Conservation (phyloP, 2,888 invertebrate genomes). For the Clepsis dumicolana region DNA sequence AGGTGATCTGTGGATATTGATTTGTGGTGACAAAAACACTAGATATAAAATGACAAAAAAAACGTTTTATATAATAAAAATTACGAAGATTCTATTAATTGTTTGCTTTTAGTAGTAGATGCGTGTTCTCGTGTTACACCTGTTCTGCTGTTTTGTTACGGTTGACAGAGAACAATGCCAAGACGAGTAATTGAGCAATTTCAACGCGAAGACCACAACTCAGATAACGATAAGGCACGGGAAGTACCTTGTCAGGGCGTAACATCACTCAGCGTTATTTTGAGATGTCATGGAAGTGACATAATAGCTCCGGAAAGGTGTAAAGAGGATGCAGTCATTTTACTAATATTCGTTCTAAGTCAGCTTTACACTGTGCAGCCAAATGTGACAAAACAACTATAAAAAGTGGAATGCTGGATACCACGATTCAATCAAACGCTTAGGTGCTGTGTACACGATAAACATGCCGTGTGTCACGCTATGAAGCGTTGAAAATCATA, state of each 20-base stretch:
- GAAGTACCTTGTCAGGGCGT: conserved; percentile 60
- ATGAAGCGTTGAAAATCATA: conserved; percentile 61
- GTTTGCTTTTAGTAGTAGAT: conserved; percentile 61
- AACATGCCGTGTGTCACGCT: conserved; percentile 67
- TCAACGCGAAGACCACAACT: conserved; percentile 71
- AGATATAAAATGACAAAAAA: conserved; percentile 48
- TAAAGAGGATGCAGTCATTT: conserved; percentile 30
- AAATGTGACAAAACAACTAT: neutral
- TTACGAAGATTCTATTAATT: conserved; percentile 52
- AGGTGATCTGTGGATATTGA: conserved; percentile 67
- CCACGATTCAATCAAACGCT: conserved; percentile 40
- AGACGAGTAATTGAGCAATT: conserved; percentile 76
- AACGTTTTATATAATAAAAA: conserved; percentile 35
- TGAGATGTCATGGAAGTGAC: conserved; percentile 28
- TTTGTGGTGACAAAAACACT: conserved; percentile 64
- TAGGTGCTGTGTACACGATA: conserved; percentile 51
- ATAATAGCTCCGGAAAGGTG: conserved; percentile 33
- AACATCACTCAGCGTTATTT: conserved; percentile 41
- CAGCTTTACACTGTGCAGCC: conserved; percentile 2
- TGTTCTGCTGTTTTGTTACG: conserved; percentile 71
- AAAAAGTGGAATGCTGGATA: conserved; percentile 13
- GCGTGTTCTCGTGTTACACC: conserved; percentile 72
- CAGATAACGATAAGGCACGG: conserved; percentile 73
- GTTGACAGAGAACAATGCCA: conserved; percentile 78
- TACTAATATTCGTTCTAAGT: conserved; percentile 6